Base-by-base conservation (phyloP, 1,140 invertebrate genomes). In the Hydropsyche tenuis region DNA sequence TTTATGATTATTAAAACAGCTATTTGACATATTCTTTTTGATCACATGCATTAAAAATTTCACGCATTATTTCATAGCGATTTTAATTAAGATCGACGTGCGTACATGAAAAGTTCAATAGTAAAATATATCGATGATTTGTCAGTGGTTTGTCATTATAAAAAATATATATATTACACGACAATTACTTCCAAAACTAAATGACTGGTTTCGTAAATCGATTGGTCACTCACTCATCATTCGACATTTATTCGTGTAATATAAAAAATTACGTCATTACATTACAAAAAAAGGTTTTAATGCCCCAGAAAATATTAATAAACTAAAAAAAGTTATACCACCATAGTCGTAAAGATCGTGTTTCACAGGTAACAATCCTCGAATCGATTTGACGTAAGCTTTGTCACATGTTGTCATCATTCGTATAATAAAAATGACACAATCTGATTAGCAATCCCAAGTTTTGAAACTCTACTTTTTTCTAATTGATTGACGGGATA, bases 201-300 rank as follows among this genome's bases (percentile, higher is more conserved):
- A 53, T 53, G 48, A 53, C 48, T 20, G 48, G 48, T 53, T 53
- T 53, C 48, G 30, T 9, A 37, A 37, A 53, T 53, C 48, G 48
- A 53, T 20, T 53, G 48, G 48, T 53, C 48, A 53, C 48, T 53
- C 48, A 53, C 48, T 53, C 48, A 53, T 53, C 48, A 16, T 53
- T 53, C 48, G 20, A 53, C 20, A 53, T 53, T 53, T 53, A 16
- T 53, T 16, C 20, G 9, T 37, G 48, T 18, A 18, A 53, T 53
- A 20, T 16, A 53, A 53, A 48, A 53, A 53, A 53, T 53, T 53
- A 53, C 48, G 48, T 18, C 48, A 53, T 53, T 18, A 7, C 9
- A 53, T 53, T 53, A 18, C 48, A 20, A 18, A 37, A 37, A 37
- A 37, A 37, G 30, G 30, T 37, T 37, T 37, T 37, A 37, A 37